Percentiles rank a stretch among this genome's conserved stretches.
These are phyloP conservation scores for Ochotona princeps DNA, from an alignment of 2,113 vertebrate genomes.

Conservation along the genomic window DNA sequence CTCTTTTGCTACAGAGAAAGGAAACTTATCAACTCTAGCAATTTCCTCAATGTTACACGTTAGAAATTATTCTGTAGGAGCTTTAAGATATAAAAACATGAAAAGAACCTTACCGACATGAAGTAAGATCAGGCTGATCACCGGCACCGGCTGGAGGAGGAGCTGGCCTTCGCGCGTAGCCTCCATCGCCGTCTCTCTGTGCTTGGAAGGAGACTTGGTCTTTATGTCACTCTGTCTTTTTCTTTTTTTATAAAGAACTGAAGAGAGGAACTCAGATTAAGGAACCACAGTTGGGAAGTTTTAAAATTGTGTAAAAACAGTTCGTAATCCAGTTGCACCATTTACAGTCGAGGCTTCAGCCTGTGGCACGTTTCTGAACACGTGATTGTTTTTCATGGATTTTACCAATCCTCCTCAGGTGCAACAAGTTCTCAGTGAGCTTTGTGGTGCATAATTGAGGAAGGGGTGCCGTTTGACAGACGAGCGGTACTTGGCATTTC, in stretches of 20 bases:
- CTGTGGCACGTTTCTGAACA: background rate
- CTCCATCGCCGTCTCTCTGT: conserved; percentile 77
- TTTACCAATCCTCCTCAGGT: background rate
- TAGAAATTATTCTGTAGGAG: conserved; percentile 10
- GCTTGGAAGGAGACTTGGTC: conserved; percentile 21
- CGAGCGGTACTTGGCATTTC: background rate
- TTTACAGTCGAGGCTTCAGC: conserved; percentile 57
- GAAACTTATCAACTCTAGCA: background rate
- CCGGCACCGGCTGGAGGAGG: conserved; percentile 46
- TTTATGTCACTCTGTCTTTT: background rate
- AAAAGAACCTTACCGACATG: conserved; percentile 81
- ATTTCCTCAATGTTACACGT: background rate
- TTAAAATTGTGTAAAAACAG: conserved; percentile 72
- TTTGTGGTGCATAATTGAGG: background rate
- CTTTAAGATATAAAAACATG: conserved; percentile 14
- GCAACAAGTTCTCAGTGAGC: background rate
- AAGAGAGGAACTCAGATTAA: conserved; percentile 81
- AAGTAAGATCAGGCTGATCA: conserved; percentile 76
- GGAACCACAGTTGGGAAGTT: conserved; percentile 72
- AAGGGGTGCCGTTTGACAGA: background rate
- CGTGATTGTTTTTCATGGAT: background rate
- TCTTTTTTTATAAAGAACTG: conserved; percentile 59
- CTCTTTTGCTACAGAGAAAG: background rate
- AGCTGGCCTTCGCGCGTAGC: background rate
- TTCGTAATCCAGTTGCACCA: conserved; percentile 55